Evolutionary conservation across 2,113 vertebrate genomes (phyloP).

Genomic region (Eulacestoma nigropectus): DNA sequence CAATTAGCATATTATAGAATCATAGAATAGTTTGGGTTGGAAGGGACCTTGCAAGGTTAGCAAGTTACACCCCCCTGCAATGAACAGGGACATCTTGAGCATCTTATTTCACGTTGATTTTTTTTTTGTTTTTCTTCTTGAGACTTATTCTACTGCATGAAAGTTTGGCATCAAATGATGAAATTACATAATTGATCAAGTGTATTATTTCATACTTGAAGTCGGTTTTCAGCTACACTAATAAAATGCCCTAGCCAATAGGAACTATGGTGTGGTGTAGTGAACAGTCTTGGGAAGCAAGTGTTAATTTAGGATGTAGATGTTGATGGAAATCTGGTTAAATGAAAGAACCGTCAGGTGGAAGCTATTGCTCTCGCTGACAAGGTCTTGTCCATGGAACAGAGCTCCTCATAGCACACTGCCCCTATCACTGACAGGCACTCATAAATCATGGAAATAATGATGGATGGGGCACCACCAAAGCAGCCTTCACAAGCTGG

Average conservation of each 20-base stretch:
- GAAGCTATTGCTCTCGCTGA: background rate
- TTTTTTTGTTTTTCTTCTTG: background rate
- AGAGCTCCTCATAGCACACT: background rate
- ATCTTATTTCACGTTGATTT: background rate
- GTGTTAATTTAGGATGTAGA: background rate
- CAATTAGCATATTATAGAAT: background rate
- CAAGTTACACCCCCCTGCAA: background rate
- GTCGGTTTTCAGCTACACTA: background rate
- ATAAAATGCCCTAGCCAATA: background rate
- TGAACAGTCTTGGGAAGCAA: background rate
- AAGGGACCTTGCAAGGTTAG: background rate
- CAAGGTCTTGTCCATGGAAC: background rate
- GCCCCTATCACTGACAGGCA: background rate
- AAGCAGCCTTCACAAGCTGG: background rate
- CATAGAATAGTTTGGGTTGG: background rate
- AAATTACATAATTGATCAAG: background rate
- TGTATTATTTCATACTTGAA: background rate
- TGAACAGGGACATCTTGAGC: background rate
- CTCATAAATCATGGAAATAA: background rate
- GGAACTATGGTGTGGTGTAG: background rate
- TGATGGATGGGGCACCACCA: background rate
- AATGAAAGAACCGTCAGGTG: background rate
- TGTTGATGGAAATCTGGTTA: background rate
- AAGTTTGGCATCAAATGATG: background rate
- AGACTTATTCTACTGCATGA: background rate